Percentiles rank a stretch among this genome's conserved stretches.
These are phyloP conservation scores for Corynorhinus townsendii DNA, from an alignment of 2,113 vertebrate species.

Conservation along the genomic window DNA sequence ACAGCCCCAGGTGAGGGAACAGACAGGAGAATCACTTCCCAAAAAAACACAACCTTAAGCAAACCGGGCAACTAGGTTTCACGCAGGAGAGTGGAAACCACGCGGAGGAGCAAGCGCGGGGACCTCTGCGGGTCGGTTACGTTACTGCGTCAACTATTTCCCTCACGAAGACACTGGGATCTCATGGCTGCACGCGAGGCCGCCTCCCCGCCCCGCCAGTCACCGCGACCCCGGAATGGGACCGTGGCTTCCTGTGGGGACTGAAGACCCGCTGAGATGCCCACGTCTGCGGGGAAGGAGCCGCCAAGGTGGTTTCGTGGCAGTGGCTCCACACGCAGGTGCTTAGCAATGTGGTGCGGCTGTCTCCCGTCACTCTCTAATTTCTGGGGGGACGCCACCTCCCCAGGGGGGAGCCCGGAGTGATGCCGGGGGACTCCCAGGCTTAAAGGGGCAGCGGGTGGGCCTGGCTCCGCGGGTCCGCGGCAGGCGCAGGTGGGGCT, in stretches of 20 bases:
- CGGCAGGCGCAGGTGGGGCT: too few relatives aligned
- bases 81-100: not conserved
- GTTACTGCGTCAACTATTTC: not conserved
- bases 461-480: fast-evolving
- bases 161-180: slow-evolving; percentile 45
- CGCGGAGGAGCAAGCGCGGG: not conserved
- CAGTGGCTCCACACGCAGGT: not conserved
- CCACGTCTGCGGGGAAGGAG: not conserved
- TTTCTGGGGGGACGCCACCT: not conserved
- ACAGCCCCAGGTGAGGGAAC: not conserved
- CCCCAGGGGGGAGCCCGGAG: not conserved
- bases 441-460: not conserved
- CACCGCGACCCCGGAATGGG: not conserved
- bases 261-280: not conserved
- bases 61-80: not conserved
- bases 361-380: not conserved
- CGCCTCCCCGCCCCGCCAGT: too few relatives aligned
- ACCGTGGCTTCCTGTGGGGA: not conserved
- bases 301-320: not conserved
- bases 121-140: slow-evolving; percentile 34
- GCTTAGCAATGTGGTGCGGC: not conserved
- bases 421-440: not conserved
- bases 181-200: not conserved
- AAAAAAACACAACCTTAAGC: not conserved
- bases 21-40: not conserved